Conservation (phyloP, 2,113 vertebrate genomes). For the Pelusios castaneus region DNA sequence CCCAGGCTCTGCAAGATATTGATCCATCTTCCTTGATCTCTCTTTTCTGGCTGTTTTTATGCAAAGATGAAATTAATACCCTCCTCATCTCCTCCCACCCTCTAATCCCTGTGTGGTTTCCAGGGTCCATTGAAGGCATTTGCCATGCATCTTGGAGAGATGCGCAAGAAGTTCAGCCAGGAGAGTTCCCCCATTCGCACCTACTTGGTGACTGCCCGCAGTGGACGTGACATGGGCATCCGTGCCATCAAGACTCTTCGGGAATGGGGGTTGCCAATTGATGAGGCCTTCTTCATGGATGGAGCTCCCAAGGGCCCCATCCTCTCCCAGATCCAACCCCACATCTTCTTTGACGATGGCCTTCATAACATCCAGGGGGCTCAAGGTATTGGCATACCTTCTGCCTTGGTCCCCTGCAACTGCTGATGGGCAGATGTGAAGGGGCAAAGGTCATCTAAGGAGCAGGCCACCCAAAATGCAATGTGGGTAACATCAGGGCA, state of each 20-base stretch:
- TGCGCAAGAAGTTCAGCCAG: constrained; percentile 70
- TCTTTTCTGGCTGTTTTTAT: background rate
- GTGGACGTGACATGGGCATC: constrained; percentile 69
- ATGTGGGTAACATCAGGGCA: background rate
- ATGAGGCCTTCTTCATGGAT: constrained; percentile 78
- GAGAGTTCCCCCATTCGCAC: constrained; percentile 72
- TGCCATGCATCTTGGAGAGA: constrained; percentile 75
- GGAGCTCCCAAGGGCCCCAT: constrained; percentile 76
- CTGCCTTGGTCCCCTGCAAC: constrained; percentile 67
- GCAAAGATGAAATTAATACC: background rate
- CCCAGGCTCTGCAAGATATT: background rate
- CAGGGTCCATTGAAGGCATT: constrained; percentile 78
- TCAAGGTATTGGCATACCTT: constrained; percentile 56
- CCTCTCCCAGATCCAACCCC: constrained; percentile 74
- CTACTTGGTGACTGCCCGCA: constrained; percentile 70
- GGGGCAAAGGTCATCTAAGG: background rate
- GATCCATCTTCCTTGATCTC: background rate
- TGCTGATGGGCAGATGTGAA: background rate
- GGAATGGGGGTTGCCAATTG: constrained; percentile 73
- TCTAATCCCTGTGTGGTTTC: constrained; percentile 15
- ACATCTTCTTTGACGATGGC: constrained; percentile 76
- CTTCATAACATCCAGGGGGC: constrained; percentile 67
- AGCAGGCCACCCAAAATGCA: background rate
- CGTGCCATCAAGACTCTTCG: constrained; percentile 72
- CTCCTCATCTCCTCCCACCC: background rate